A percentile compares a stretch with the other conserved stretches of the same genome.
Evolutionary conservation across 2,113 vertebrate species (phyloP).

Genomic region (Empidonax traillii): DNA sequence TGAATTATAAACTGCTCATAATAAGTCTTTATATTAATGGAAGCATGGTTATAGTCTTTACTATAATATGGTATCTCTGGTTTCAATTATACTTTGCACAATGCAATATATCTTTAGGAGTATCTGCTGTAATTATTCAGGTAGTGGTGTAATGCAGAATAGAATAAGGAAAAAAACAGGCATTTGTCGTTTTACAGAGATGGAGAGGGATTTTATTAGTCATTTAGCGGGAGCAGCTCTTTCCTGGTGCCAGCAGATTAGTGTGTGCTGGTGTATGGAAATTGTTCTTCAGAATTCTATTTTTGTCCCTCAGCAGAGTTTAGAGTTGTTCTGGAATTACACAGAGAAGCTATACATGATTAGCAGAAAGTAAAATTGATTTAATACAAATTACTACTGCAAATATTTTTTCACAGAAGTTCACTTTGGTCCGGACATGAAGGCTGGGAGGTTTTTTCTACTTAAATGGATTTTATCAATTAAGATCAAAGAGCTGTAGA

Average conservation of each 20-base stretch:
- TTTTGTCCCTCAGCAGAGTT: constrained; percentile 37
- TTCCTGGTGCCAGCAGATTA: neutral
- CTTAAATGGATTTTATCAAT: neutral
- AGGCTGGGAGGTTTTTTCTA: neutral
- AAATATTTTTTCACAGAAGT: constrained; percentile 18
- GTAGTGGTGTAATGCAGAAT: neutral
- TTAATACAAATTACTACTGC: constrained; percentile 50
- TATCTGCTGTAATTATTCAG: constrained; percentile 52
- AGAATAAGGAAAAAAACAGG: constrained; percentile 20
- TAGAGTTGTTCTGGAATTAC: constrained; percentile 44
- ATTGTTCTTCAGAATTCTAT: constrained; percentile 34
- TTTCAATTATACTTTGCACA: constrained; percentile 49
- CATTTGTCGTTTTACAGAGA: constrained; percentile 19
- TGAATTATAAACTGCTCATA: constrained; percentile 31
- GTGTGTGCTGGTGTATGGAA: constrained; percentile 21
- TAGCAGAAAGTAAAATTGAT: constrained; percentile 49
- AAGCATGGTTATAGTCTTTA: neutral
- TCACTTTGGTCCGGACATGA: constrained; percentile 29
- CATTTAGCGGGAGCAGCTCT: neutral
- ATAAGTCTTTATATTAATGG: constrained; percentile 50
- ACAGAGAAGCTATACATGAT: constrained; percentile 30
- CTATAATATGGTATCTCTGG: constrained; percentile 28
- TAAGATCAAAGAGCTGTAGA: constrained; percentile 15
- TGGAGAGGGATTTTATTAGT: constrained; percentile 36
- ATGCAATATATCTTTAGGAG: constrained; percentile 24